A percentile compares a stretch with the other conserved stretches of the same genome.
phyloP scores from a whole-genome alignment of 2,113 vertebrate species.

The Rhizomys pruinosus region DNA sequence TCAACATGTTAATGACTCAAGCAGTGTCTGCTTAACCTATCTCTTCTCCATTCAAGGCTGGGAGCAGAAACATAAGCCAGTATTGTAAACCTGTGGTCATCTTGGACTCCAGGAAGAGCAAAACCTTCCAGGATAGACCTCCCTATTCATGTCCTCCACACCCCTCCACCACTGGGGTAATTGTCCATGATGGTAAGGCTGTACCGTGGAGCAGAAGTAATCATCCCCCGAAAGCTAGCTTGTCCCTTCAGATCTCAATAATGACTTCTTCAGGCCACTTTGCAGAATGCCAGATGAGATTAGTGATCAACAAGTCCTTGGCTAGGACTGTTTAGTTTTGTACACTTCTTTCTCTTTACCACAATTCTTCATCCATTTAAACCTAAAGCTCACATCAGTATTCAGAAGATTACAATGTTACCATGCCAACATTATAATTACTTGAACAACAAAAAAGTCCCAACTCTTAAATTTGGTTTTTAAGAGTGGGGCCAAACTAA shows the following conservation, averaged over 20 bases:
- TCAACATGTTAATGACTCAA: neutral
- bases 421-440: no score
- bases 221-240: neutral
- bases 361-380: no score
- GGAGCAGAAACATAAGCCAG: neutral
- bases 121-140: neutral
- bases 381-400: no score
- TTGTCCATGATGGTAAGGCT: neutral
- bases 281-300: neutral
- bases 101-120: neutral
- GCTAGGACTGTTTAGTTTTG: no score
- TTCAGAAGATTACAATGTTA: no score
- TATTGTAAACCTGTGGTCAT: neutral
- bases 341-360: no score
- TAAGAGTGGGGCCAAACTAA: no score
- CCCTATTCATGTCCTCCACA: neutral
- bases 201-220: neutral
- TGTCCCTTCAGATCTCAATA: neutral
- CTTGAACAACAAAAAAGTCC: no score
- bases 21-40: neutral
- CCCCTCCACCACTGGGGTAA: neutral
- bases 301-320: no score
- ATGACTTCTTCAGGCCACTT: neutral
- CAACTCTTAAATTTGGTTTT: no score
- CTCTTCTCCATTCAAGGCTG: neutral